A percentile compares a stretch with the other conserved stretches of the same genome.
Evolutionary conservation across 2,888 invertebrate species (phyloP).

Genomic region (Phania funesta): DNA sequence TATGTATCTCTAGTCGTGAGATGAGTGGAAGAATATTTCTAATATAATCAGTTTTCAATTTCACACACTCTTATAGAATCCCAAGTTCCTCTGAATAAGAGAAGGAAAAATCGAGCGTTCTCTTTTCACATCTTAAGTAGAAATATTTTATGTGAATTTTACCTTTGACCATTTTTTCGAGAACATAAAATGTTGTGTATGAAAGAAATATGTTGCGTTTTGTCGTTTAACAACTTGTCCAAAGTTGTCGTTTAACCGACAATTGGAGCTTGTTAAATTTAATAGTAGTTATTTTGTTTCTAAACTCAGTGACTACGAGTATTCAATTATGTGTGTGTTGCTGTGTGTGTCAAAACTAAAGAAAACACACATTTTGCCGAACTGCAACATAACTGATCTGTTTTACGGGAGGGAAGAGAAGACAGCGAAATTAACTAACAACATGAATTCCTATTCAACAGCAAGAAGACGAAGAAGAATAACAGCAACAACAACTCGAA

Average conservation of each 20-base stretch:
- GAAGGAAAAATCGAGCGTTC: no score
- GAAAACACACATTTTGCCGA: slow-evolving; percentile 39
- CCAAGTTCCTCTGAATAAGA: no score
- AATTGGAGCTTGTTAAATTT: slow-evolving; percentile 79
- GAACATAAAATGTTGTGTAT: background rate
- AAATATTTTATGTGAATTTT: no score
- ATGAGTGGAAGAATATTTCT: no score
- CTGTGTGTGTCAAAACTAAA: slow-evolving; percentile 48
- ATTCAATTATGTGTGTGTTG: slow-evolving; percentile 61
- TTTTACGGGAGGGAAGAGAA: background rate
- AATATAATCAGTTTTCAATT: no score
- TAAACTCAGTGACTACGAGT: slow-evolving; percentile 54
- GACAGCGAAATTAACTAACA: slow-evolving; percentile 11
- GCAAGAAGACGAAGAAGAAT: no score
- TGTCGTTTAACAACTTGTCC: slow-evolving; percentile 78
- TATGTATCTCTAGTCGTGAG: no score
- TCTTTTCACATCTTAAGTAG: no score
- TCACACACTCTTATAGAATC: no score
- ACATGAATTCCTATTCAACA: slow-evolving; percentile 1
- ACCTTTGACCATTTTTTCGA: no score
- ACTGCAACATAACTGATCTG: background rate
- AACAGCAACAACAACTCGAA: slow-evolving; percentile 2
- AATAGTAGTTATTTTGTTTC: slow-evolving; percentile 77
- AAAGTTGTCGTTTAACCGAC: slow-evolving; percentile 79
- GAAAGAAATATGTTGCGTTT: slow-evolving; percentile 30